Percentiles rank a stretch among this genome's conserved stretches.
These are phyloP conservation scores for Brevimyrus niger DNA, from an alignment of 2,113 vertebrate species.

Conservation along the genomic window DNA sequence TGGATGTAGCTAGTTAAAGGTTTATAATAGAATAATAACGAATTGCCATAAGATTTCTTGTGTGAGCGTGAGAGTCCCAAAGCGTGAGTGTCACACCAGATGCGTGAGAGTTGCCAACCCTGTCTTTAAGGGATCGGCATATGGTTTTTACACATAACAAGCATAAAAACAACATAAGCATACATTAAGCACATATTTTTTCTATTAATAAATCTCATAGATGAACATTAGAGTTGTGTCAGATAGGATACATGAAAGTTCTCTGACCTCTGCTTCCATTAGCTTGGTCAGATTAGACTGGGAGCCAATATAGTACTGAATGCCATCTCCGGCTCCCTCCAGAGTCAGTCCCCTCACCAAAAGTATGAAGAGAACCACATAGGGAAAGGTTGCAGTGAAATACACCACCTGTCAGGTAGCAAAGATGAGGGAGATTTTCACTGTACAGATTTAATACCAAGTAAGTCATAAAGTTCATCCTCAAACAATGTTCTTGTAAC, in stretches of 20 bases:
- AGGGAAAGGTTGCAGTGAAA: conserved; percentile 89
- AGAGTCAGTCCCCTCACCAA: conserved; percentile 80
- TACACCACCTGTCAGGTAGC: conserved; percentile 79
- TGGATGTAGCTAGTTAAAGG: background rate
- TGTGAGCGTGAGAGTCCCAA: background rate
- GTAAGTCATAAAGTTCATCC: background rate
- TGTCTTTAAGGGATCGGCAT: background rate
- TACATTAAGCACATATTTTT: background rate
- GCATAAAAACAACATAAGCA: background rate
- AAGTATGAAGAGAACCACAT: conserved; percentile 77
- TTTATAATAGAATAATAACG: background rate
- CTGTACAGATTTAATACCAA: background rate
- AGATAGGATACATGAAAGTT: background rate
- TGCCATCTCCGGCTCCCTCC: conserved; percentile 80
- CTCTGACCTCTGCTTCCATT: conserved; percentile 72
- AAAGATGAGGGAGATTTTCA: conserved; percentile 4
- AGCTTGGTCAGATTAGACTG: conserved; percentile 86
- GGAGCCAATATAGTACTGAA: conserved; percentile 83
- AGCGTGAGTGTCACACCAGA: background rate
- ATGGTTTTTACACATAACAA: background rate
- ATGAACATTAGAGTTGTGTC: background rate
- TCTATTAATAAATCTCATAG: background rate
- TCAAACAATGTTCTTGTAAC: background rate
- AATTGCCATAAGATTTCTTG: background rate
- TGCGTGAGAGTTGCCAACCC: background rate